A percentile compares a stretch with the other conserved stretches of the same genome.
Evolutionary conservation across 2,797 vertebrate genomes (phyloP).

Genomic region (Dryobates pubescens): DNA sequence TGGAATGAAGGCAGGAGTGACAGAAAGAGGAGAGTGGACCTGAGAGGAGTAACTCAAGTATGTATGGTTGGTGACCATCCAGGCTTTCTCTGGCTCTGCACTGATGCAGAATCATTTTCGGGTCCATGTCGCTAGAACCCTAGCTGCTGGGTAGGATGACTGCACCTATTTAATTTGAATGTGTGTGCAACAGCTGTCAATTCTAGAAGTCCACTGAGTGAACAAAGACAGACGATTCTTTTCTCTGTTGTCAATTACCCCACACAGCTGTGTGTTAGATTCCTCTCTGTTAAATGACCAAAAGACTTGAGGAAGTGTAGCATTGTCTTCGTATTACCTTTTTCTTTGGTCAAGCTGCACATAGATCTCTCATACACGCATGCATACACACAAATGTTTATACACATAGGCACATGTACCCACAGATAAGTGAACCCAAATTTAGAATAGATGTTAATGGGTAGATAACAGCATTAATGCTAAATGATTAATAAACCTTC

Average conservation of each 20-base stretch:
- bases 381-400: background rate
- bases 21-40: background rate
- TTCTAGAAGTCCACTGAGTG: background rate
- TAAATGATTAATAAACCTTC: background rate
- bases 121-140: too few relatives aligned
- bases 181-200: background rate
- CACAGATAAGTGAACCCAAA: background rate
- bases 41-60: rapidly evolving
- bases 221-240: background rate
- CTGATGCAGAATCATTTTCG: rapidly evolving
- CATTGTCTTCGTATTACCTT: background rate
- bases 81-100: background rate
- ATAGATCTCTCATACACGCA: background rate
- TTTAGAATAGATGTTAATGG: background rate
- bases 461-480: background rate
- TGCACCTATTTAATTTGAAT: background rate
- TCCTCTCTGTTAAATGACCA: background rate
- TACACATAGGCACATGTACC: background rate
- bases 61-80: rapidly evolving
- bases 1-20: background rate
- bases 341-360: background rate
- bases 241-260: background rate
- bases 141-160: background rate
- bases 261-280: background rate
- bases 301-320: background rate